Conservation (phyloP, 23 tunicate genomes). For the Oikopleura dioica region DNA sequence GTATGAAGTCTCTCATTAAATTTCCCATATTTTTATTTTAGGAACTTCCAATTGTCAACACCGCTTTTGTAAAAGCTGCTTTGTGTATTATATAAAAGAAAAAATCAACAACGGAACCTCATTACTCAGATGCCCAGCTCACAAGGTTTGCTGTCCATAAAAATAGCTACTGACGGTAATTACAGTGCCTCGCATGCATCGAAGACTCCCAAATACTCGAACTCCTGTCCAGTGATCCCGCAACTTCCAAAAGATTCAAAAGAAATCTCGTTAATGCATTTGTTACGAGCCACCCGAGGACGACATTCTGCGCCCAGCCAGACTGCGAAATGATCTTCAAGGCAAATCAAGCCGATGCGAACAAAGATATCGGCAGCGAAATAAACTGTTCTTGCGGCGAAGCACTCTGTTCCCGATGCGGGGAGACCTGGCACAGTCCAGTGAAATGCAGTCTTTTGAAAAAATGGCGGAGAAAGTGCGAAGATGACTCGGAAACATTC, state of each 20-base stretch:
- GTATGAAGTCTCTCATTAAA: too few species aligned
- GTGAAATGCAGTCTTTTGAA: constrained; percentile 18
- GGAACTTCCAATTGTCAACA: constrained; percentile 57
- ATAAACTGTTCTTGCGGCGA: constrained; percentile 55
- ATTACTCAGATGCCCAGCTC: constrained; percentile 16
- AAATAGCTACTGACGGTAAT: constrained; percentile 30
- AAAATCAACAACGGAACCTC: constrained; percentile 52
- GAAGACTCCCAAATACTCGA: neutral
- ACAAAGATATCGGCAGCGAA: neutral
- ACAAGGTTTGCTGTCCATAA: constrained; percentile 21
- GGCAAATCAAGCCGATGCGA: constrained; percentile 4
- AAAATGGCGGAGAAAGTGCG: constrained; percentile 85
- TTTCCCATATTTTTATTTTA: constrained; percentile 58
- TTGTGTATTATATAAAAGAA: constrained; percentile 30
- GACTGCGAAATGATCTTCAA: constrained; percentile 3
- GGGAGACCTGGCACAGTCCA: constrained; percentile 90
- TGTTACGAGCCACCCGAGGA: neutral
- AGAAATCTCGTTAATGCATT: neutral
- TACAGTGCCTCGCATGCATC: neutral
- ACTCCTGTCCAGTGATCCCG: neutral
- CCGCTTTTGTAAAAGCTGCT: constrained; percentile 59
- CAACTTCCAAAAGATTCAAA: neutral
- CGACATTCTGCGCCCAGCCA: neutral
- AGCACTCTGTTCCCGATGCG: constrained; percentile 58
- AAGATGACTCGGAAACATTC: constrained; percentile 92